Conservation (phyloP, 2,113 vertebrate species). For the Theristicus caerulescens region DNA sequence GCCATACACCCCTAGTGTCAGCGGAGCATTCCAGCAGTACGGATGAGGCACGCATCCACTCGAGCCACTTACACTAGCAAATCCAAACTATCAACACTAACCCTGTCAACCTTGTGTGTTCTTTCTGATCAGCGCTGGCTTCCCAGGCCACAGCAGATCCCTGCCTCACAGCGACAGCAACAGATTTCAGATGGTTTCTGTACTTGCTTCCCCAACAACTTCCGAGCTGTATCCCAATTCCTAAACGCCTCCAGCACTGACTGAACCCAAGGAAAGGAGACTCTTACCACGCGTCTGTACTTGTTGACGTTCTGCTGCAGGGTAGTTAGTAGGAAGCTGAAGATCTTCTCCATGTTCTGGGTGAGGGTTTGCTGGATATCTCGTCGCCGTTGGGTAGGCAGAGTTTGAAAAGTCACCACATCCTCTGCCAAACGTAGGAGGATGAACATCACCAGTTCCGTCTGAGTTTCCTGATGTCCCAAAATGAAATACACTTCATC, state of each 20-base stretch:
- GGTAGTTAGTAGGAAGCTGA: slow-evolving; percentile 88
- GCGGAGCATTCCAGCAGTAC: background rate
- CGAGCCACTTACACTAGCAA: background rate
- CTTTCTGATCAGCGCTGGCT: background rate
- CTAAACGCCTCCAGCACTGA: background rate
- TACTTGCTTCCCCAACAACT: background rate
- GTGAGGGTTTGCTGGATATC: slow-evolving; percentile 98
- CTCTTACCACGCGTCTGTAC: slow-evolving; percentile 80
- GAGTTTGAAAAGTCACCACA: slow-evolving; percentile 94
- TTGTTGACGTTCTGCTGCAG: slow-evolving; percentile 88
- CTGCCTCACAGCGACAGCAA: background rate
- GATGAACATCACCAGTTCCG: slow-evolving; percentile 97
- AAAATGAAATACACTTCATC: slow-evolving; percentile 33
- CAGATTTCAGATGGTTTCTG: background rate
- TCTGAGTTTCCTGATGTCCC: slow-evolving; percentile 87
- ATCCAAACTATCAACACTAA: background rate
- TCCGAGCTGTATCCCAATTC: background rate
- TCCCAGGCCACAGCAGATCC: background rate
- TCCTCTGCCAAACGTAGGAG: slow-evolving; percentile 94
- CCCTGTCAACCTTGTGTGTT: background rate
- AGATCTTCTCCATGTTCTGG: slow-evolving; percentile 94
- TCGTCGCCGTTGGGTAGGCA: slow-evolving; percentile 89
- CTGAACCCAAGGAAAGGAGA: background rate
- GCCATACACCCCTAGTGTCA: background rate
- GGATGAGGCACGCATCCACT: background rate